phyloP scores from a whole-genome alignment of 2,113 vertebrate species.

The Hyperopisus bebe region DNA sequence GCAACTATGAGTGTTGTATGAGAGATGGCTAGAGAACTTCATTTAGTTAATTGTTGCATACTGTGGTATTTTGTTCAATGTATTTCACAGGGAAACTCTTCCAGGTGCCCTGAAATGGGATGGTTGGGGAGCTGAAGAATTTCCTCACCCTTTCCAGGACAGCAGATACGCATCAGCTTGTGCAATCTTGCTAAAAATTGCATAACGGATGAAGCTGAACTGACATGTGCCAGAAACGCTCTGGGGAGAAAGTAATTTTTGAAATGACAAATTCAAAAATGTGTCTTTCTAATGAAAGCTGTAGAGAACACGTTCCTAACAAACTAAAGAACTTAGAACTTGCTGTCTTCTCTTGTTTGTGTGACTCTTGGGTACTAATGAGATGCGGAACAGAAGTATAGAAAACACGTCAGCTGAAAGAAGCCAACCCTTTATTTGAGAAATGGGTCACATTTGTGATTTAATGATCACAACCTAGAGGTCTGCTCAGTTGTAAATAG shows the following conservation, averaged over 20 bases:
- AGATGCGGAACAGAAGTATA: background rate
- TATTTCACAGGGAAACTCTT: background rate
- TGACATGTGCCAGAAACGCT: background rate
- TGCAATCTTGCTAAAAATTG: slow-evolving; percentile 11
- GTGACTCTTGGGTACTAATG: background rate
- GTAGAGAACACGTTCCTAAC: background rate
- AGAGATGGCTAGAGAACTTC: background rate
- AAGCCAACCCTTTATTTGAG: background rate
- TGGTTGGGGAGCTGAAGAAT: background rate
- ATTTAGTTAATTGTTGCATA: background rate
- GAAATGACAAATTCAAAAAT: background rate
- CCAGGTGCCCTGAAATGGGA: background rate
- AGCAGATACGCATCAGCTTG: background rate
- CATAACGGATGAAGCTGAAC: background rate
- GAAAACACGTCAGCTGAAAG: background rate
- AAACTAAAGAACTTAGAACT: background rate
- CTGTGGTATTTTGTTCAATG: background rate
- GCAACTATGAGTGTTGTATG: background rate
- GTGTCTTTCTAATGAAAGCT: background rate
- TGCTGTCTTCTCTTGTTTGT: background rate
- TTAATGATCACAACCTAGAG: slow-evolving; percentile 1
- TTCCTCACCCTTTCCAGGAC: background rate
- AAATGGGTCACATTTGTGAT: slow-evolving; percentile 4
- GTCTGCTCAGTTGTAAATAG: background rate
- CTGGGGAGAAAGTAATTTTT: background rate